A percentile compares a stretch with the other conserved stretches of the same genome.
These are phyloP conservation scores for Holothuria leucospilota DNA, from an alignment of 53 echinoderm and acorn worm genomes.

Conservation along the genomic window DNA sequence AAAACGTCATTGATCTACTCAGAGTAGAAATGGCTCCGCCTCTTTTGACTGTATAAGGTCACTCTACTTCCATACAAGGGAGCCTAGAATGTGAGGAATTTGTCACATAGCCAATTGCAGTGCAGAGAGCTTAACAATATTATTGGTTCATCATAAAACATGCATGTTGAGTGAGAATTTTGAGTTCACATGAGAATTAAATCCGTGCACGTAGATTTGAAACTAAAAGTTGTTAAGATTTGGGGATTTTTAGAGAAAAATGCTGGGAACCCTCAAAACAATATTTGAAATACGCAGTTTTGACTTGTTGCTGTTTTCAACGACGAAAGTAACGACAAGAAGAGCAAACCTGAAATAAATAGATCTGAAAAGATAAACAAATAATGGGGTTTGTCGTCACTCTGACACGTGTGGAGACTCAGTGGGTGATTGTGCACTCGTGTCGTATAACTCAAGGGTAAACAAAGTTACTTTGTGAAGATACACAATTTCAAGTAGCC, in stretches of 20 bases:
- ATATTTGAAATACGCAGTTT: no score
- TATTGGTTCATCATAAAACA: constrained; percentile 42
- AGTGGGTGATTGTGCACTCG: neutral
- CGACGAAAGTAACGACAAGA: neutral
- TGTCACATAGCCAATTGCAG: constrained; percentile 68
- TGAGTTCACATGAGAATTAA: neutral
- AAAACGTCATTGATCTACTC: constrained; percentile 47
- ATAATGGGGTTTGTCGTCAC: constrained; percentile 40
- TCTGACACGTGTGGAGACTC: constrained; percentile 22
- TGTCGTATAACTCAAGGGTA: constrained; percentile 14
- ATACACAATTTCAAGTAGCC: no score
- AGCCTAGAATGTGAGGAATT: constrained; percentile 81
- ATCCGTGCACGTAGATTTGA: no score
- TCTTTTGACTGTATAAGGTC: constrained; percentile 78
- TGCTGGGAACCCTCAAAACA: no score
- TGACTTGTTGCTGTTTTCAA: no score
- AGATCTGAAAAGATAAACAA: constrained; percentile 16
- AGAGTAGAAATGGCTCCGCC: constrained; percentile 75
- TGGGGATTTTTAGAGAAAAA: neutral
- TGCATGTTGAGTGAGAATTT: neutral
- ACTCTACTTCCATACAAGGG: constrained; percentile 55
- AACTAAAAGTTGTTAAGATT: neutral
- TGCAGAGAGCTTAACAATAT: constrained; percentile 26
- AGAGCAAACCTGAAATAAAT: neutral
- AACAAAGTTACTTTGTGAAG: neutral